Evolutionary conservation across 2,113 vertebrate species (phyloP).

Genomic region (rat (Rattus norvegicus)): GRCr8 NC_086038.1:37015501-37016000

Average conservation of each 20-base stretch:
- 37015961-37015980: neutral
- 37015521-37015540: neutral
- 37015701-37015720: too few species aligned
- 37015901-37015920: slow-evolving; percentile 40
- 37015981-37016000: slow-evolving; percentile 18
- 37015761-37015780: slow-evolving; percentile 42
- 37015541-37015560: neutral
- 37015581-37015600: neutral
- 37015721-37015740: neutral
- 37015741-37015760: slow-evolving; percentile 59
- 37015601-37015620: neutral
- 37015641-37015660: neutral
- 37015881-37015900: slow-evolving; percentile 58
- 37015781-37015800: slow-evolving; percentile 45
- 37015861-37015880: slow-evolving; percentile 69
- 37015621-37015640: neutral
- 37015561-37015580: slow-evolving; percentile 7
- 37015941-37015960: slow-evolving; percentile 50
- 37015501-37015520: neutral
- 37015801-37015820: slow-evolving; percentile 62
- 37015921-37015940: neutral
- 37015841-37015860: slow-evolving; percentile 49
- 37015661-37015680: neutral
- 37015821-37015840: slow-evolving; percentile 34
- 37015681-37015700: neutral